phyloP scores from a whole-genome alignment of 2,797 vertebrate genomes.

The Ispidina picta region DNA sequence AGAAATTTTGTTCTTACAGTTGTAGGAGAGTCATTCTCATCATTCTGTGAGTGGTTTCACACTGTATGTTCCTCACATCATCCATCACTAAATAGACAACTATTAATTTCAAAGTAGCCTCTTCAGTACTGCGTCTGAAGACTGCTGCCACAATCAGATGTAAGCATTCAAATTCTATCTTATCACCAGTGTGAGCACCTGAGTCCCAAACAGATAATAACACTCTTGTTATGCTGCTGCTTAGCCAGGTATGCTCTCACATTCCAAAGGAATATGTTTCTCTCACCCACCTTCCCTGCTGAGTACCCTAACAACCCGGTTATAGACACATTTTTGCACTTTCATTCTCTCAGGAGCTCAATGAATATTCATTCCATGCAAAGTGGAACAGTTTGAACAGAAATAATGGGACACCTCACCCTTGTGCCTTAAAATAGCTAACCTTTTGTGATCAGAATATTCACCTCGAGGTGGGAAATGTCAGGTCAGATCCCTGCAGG shows the following conservation, averaged over 20 bases:
- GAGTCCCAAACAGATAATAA: neutral
- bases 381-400: slow-evolving; percentile 29
- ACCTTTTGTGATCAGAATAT: slow-evolving; percentile 13
- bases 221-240: neutral
- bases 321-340: neutral
- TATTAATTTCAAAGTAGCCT: neutral
- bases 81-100: neutral
- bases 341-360: neutral
- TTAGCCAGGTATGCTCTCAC: neutral
- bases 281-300: neutral
- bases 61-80: neutral
- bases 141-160: neutral
- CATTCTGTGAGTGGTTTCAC: neutral
- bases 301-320: neutral
- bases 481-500: neutral
- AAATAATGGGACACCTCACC: slow-evolving; percentile 25
- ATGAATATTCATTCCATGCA: slow-evolving; percentile 59
- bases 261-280: neutral
- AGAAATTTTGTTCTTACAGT: neutral
- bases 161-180: neutral
- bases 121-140: neutral
- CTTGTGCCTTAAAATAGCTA: slow-evolving; percentile 11
- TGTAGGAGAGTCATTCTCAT: neutral
- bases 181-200: neutral
- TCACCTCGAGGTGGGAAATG: neutral